Conservation (phyloP, 2,888 invertebrate species). For the Syrista parreyssii region DNA sequence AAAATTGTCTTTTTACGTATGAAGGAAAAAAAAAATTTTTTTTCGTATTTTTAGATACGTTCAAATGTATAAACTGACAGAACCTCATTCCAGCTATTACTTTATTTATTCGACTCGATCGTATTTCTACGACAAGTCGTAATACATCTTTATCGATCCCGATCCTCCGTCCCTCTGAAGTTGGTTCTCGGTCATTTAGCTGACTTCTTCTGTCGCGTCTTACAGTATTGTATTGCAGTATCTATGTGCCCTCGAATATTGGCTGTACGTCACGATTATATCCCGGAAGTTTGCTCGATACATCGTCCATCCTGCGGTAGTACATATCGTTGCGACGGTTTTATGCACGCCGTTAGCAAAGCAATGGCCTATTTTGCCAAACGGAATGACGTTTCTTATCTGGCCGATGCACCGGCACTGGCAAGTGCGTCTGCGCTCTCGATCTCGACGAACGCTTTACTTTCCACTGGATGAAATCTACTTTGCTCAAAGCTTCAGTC, state of each 20-base stretch:
- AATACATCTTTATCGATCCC: neutral
- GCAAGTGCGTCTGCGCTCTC: neutral
- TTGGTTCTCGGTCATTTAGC: neutral
- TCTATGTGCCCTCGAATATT: constrained; percentile 47
- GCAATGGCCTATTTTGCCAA: constrained; percentile 49
- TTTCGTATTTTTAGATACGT: too few relatives aligned
- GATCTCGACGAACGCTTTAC: neutral
- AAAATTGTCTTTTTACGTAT: too few relatives aligned
- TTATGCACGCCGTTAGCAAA: constrained; percentile 51
- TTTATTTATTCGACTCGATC: neutral
- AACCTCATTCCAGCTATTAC: too few relatives aligned
- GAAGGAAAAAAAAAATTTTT: too few relatives aligned
- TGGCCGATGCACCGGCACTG: constrained; percentile 30
- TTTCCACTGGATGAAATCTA: neutral
- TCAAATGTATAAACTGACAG: too few relatives aligned
- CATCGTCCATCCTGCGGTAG: constrained; percentile 37
- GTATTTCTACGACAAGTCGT: neutral
- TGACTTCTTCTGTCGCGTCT: constrained; percentile 28
- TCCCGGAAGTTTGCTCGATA: constrained; percentile 46
- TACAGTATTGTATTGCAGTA: constrained; percentile 38
- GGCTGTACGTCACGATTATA: constrained; percentile 58
- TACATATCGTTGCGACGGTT: constrained; percentile 46
- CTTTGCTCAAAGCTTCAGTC: neutral
- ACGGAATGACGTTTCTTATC: constrained; percentile 46
- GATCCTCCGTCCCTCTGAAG: neutral